phyloP scores from a whole-genome alignment of 1,140 invertebrate genomes.

The Pachyrhynchus sulphureomaculatus region DNA sequence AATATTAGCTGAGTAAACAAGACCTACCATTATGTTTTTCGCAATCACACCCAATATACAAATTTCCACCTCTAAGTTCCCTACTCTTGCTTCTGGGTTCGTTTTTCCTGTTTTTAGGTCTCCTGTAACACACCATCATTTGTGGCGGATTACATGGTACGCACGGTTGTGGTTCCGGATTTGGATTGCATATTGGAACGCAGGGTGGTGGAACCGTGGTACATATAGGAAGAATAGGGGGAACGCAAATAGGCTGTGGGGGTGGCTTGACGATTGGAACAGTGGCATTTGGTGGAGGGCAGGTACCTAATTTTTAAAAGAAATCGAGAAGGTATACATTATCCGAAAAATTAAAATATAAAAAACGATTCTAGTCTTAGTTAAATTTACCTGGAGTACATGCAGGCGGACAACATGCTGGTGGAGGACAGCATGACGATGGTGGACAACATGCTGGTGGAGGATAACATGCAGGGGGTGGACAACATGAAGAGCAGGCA shows the following conservation, averaged over 20 bases:
- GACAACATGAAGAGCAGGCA: constrained; percentile 23
- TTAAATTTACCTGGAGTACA: constrained; percentile 35
- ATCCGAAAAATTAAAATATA: too few relatives aligned
- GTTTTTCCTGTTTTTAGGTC: constrained; percentile 23
- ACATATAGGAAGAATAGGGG: constrained; percentile 43
- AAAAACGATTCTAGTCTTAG: too few relatives aligned
- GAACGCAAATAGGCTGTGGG: constrained; percentile 33
- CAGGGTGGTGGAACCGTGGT: constrained; percentile 43
- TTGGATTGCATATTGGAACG: constrained; percentile 41
- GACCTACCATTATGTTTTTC: constrained; percentile 67
- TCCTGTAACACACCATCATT: constrained; percentile 49
- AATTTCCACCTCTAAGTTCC: constrained; percentile 65
- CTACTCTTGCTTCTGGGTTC: constrained; percentile 58
- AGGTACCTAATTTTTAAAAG: constrained; percentile 31
- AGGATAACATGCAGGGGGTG: constrained; percentile 36
- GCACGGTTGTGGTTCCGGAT: constrained; percentile 44
- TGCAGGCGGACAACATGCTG: constrained; percentile 36
- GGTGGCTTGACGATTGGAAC: constrained; percentile 31
- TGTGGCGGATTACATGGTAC: constrained; percentile 48
- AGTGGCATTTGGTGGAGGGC: constrained; percentile 35
- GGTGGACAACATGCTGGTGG: constrained; percentile 37
- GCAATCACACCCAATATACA: constrained; percentile 70
- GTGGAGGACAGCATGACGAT: constrained; percentile 43
- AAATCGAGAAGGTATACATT: too few relatives aligned
- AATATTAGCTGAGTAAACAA: neutral